A percentile compares a stretch with the other conserved stretches of the same genome.
These are phyloP conservation scores for Watsonalla binaria DNA, from an alignment of 2,888 invertebrate genomes.

Conservation along the genomic window DNA sequence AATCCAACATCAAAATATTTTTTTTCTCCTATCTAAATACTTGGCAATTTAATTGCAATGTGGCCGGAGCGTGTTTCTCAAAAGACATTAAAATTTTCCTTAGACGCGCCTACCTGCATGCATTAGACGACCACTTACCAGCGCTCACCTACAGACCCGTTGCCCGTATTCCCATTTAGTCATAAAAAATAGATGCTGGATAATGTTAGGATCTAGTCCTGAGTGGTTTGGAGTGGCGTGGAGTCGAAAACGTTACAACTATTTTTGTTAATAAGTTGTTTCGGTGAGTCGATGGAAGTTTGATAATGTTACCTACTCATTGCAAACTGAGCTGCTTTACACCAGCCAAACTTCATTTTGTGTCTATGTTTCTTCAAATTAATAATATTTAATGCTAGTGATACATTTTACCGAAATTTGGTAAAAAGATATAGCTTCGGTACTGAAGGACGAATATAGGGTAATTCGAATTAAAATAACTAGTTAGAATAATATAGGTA, in stretches of 20 bases:
- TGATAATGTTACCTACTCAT: no score
- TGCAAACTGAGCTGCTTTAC: no score
- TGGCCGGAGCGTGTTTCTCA: constrained; percentile 22
- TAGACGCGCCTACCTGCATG: constrained; percentile 58
- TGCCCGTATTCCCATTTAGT: constrained; percentile 74
- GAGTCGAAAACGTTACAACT: constrained; percentile 32
- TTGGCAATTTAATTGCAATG: constrained; percentile 21
- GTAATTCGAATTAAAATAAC: no score
- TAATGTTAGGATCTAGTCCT: constrained; percentile 69
- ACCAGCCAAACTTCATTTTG: no score
- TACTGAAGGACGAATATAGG: no score
- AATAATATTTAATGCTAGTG: no score
- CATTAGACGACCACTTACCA: constrained; percentile 64
- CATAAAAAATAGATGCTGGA: constrained; percentile 70
- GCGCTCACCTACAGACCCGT: constrained; percentile 75
- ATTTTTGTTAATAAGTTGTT: neutral
- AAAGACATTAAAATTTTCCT: constrained; percentile 33
- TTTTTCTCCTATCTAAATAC: constrained; percentile 15
- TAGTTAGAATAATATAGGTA: no score
- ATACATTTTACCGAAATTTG: no score
- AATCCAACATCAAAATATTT: neutral
- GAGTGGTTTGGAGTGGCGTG: constrained; percentile 28
- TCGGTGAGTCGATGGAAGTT: no score
- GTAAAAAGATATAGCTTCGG: no score
- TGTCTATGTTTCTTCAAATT: no score